Conservation (phyloP, 2,888 invertebrate genomes). For the Sipha maydis region DNA sequence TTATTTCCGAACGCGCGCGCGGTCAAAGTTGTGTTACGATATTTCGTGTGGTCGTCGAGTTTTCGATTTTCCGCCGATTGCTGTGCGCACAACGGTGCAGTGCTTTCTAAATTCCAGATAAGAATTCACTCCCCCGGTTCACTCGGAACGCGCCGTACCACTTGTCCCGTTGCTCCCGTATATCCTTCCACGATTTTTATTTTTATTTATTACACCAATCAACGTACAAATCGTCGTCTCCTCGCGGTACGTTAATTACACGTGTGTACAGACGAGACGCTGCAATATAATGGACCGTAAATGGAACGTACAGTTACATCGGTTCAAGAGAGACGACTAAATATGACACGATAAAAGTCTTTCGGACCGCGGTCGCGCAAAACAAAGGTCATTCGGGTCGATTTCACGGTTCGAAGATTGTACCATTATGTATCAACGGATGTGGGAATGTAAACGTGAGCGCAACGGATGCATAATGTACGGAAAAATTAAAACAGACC, state of each 20-base stretch:
- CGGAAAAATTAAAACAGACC: background rate
- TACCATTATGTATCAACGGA: background rate
- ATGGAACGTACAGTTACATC: background rate
- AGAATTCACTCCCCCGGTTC: constrained; percentile 23
- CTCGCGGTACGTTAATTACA: background rate
- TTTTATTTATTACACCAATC: no score
- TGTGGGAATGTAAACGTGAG: background rate
- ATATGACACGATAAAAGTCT: constrained; percentile 37
- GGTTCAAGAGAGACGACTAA: constrained; percentile 4
- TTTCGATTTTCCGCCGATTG: constrained; percentile 41
- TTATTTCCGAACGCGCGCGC: background rate
- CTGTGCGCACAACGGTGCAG: background rate
- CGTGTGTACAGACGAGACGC: background rate
- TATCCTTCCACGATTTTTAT: background rate
- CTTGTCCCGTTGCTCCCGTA: background rate
- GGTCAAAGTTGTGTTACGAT: background rate
- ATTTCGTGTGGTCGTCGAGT: background rate
- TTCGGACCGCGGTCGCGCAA: constrained; percentile 7
- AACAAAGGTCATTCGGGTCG: constrained; percentile 30
- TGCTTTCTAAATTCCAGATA: constrained; percentile 45
- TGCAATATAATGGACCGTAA: background rate
- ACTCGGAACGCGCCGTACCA: background rate
- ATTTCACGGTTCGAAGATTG: constrained; percentile 19
- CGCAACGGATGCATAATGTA: background rate
- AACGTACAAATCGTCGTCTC: background rate